A percentile compares a stretch with the other conserved stretches of the same genome.
Evolutionary conservation across 2,797 vertebrate genomes (phyloP).

Genomic region (Threskiornis aethiopicus): DNA sequence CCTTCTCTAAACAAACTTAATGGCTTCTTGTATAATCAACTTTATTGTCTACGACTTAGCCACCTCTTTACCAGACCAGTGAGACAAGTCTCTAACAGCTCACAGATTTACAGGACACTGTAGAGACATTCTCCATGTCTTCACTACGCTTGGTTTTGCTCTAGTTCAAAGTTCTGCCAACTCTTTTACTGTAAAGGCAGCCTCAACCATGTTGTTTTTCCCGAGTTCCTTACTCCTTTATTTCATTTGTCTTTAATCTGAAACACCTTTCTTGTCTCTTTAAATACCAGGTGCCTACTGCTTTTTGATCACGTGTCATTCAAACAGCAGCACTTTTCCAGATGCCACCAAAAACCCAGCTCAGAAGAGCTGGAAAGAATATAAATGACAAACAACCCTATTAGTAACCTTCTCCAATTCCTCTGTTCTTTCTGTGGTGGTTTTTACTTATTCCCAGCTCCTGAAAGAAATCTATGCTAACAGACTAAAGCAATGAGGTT

Average conservation of each 20-base stretch:
- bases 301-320: neutral
- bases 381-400: neutral
- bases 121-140: fast-evolving
- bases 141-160: neutral
- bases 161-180: neutral
- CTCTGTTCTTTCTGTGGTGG: neutral
- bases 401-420: neutral
- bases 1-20: neutral
- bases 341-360: neutral
- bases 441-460: neutral
- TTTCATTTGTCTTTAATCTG: neutral
- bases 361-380: neutral
- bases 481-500: neutral
- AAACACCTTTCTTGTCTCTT: neutral
- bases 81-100: neutral
- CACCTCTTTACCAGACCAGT: neutral
- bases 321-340: neutral
- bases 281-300: neutral
- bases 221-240: neutral
- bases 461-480: neutral
- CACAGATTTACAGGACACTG: neutral
- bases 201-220: fast-evolving
- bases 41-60: neutral
- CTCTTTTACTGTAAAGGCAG: neutral
- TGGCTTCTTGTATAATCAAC: neutral